phyloP scores from a whole-genome alignment of 2,888 invertebrate genomes.

The Candidula unifasciata region DNA sequence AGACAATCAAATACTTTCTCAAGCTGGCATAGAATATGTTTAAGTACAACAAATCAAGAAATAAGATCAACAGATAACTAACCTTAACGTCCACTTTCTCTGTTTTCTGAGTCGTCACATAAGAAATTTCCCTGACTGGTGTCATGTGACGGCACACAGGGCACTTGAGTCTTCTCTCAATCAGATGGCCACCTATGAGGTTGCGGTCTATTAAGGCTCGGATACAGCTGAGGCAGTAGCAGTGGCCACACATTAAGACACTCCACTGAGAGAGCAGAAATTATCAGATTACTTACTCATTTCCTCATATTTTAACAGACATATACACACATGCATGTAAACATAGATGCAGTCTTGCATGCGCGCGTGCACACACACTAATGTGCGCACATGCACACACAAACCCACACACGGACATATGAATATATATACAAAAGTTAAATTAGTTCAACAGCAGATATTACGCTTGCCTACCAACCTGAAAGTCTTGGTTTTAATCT shows the following conservation, averaged over 20 bases:
- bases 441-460: too few relatives aligned
- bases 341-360: too few relatives aligned
- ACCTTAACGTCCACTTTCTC: conserved; percentile 72
- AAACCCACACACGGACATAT: too few relatives aligned
- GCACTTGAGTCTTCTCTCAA: conserved; percentile 73
- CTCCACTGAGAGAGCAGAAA: conserved; percentile 81
- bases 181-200: conserved; percentile 62
- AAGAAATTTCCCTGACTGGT: conserved; percentile 77
- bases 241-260: conserved; percentile 86
- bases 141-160: conserved; percentile 73
- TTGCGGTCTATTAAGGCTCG: conserved; percentile 67
- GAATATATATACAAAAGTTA: too few relatives aligned
- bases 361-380: too few relatives aligned
- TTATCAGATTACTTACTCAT: neutral
- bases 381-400: too few relatives aligned
- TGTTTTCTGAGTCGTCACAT: conserved; percentile 72
- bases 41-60: neutral
- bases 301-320: too few relatives aligned
- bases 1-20: neutral
- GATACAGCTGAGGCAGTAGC: conserved; percentile 84
- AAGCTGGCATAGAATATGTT: too few relatives aligned
- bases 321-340: too few relatives aligned
- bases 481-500: too few relatives aligned
- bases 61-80: neutral
- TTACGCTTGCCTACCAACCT: too few relatives aligned